These are phyloP conservation scores for Nomada fabriciana DNA, from an alignment of 2,888 invertebrate genomes.

Conservation along the genomic window DNA sequence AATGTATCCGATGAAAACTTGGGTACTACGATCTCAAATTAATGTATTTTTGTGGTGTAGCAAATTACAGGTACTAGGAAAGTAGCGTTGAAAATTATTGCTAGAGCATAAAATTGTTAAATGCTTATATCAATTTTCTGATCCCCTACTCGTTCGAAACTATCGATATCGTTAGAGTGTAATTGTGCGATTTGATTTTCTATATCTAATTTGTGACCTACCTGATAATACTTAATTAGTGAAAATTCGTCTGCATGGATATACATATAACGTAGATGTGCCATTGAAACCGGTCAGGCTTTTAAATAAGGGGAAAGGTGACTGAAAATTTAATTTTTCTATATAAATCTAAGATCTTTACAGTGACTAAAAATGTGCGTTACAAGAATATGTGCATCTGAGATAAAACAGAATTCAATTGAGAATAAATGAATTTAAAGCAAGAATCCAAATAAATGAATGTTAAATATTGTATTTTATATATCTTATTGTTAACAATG, in stretches of 20 bases:
- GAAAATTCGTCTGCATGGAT: slow-evolving; percentile 12
- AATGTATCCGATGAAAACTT: slow-evolving; percentile 3
- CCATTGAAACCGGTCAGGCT: slow-evolving; percentile 25
- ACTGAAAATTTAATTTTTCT: slow-evolving; percentile 23
- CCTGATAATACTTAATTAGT: slow-evolving; percentile 12
- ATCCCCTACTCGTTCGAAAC: neutral
- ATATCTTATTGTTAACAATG: no score
- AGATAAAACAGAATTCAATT: slow-evolving; percentile 7
- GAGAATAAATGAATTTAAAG: slow-evolving; percentile 32
- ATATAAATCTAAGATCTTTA: slow-evolving; percentile 28
- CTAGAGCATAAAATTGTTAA: slow-evolving; percentile 15
- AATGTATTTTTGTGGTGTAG: slow-evolving; percentile 11
- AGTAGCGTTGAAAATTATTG: slow-evolving; percentile 14
- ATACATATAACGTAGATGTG: slow-evolving; percentile 4
- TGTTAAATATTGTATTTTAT: neutral
- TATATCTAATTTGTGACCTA: neutral
- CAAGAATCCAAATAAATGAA: neutral
- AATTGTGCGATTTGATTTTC: neutral
- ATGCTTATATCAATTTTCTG: neutral
- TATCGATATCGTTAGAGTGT: slow-evolving; percentile 11
- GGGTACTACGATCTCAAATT: neutral
- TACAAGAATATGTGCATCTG: slow-evolving; percentile 1
- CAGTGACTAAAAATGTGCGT: slow-evolving; percentile 18
- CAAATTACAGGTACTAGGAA: neutral
- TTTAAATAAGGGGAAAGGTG: neutral